Conservation (phyloP, 2,797 vertebrate genomes). For the Stomatorhinus walkeri region DNA sequence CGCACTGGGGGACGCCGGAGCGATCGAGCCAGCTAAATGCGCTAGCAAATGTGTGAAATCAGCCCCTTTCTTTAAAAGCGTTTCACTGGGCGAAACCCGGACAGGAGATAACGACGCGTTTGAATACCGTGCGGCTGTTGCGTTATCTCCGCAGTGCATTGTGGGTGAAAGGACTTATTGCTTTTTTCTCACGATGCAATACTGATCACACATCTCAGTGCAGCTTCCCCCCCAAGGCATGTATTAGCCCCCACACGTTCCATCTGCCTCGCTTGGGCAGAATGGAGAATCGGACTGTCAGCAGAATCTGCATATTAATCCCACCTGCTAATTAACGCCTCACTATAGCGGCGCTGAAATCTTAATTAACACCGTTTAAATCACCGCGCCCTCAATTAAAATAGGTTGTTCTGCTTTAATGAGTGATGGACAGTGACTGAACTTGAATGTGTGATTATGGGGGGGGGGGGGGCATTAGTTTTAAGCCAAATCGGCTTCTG, state of each 20-base stretch:
- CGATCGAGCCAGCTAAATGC: background rate
- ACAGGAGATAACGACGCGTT: background rate
- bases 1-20: background rate
- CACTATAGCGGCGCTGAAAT: conserved; percentile 16
- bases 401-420: background rate
- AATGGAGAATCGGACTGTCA: background rate
- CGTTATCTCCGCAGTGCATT: background rate
- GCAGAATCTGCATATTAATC: conserved; percentile 7
- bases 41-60: background rate
- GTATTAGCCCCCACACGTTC: background rate
- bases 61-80: background rate
- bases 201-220: background rate
- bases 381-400: conserved; percentile 18
- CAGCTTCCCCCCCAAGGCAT: background rate
- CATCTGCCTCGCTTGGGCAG: background rate
- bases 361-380: conserved; percentile 28
- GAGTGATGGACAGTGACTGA: background rate
- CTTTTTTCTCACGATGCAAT: background rate
- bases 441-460: background rate
- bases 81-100: background rate
- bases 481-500: background rate
- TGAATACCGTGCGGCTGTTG: background rate
- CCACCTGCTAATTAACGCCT: conserved; percentile 28
- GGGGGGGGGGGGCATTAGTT: background rate
- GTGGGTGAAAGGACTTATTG: background rate